A percentile compares a stretch with the other conserved stretches of the same genome.
These are phyloP conservation scores for Apostichopus parvimensis DNA, from an alignment of 35 echinoderm and acorn worm genomes.

Conservation along the genomic window DNA sequence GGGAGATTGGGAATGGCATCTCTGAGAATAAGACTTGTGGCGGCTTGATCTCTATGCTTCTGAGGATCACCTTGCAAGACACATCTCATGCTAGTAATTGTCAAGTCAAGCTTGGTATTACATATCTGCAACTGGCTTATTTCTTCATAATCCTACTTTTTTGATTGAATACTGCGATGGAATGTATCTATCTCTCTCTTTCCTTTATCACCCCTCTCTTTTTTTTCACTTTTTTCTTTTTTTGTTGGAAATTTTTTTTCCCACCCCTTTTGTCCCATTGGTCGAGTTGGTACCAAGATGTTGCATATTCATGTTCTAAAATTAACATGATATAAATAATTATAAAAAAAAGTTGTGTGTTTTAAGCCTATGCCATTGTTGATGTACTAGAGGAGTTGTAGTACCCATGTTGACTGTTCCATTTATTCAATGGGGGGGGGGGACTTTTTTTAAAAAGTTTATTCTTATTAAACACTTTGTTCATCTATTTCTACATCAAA, in stretches of 20 bases:
- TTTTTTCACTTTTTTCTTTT: background rate
- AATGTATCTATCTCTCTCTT: constrained; percentile 26
- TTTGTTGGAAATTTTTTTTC: background rate
- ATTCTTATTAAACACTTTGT: background rate
- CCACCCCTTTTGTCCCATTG: background rate
- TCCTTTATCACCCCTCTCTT: background rate
- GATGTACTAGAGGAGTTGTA: too few relatives aligned
- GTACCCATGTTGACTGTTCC: too few relatives aligned
- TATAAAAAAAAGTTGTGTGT: background rate
- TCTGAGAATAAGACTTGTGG: background rate
- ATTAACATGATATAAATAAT: background rate
- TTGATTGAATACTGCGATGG: constrained; percentile 6
- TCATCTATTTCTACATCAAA: background rate
- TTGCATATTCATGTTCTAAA: background rate
- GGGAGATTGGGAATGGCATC: too few relatives aligned
- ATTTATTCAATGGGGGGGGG: too few relatives aligned
- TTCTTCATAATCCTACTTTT: background rate
- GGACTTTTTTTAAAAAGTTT: too few relatives aligned
- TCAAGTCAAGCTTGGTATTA: constrained; percentile 18
- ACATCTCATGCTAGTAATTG: constrained; percentile 24
- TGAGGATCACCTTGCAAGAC: constrained; percentile 13
- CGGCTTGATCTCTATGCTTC: background rate
- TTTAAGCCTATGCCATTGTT: too few relatives aligned
- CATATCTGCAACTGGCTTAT: constrained; percentile 32
- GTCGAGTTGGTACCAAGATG: background rate